Percentiles rank a stretch among this genome's conserved stretches.
Conservation (phyloP, 2,888 invertebrate species). For the Agriopis leucophaearia region DNA sequence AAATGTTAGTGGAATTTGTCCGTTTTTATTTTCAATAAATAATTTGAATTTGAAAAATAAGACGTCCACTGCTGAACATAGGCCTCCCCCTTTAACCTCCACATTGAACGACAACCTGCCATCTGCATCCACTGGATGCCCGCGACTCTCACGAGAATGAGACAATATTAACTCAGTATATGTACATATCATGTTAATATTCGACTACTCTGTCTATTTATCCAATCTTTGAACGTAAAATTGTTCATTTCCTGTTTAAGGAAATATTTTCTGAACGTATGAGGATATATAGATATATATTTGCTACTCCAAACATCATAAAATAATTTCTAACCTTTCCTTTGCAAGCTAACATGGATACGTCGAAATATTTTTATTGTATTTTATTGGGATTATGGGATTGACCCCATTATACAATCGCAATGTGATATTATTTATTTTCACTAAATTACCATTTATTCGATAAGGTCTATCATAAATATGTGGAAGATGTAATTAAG, state of each 20-base stretch:
- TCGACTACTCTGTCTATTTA: no score
- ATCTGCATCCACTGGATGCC: no score
- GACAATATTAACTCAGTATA: no score
- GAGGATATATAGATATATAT: background rate
- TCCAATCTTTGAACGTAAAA: background rate
- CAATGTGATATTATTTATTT: background rate
- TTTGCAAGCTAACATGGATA: background rate
- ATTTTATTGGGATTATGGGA: background rate
- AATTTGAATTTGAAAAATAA: no score
- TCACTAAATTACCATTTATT: background rate
- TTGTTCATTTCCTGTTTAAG: background rate
- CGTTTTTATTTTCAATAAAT: no score
- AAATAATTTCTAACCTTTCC: background rate
- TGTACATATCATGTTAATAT: no score
- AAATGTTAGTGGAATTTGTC: no score
- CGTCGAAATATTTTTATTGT: background rate
- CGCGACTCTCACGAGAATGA: no score
- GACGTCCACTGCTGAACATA: no score
- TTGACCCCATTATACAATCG: background rate
- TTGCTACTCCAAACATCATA: background rate
- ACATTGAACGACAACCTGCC: no score
- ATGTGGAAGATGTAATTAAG: background rate
- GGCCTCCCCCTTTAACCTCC: no score
- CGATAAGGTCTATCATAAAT: background rate
- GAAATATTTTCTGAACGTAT: background rate